These are phyloP conservation scores for Zoanthus sansibaricus DNA, from an alignment of 92 coral and sea anemone genomes.

Conservation along the genomic window DNA sequence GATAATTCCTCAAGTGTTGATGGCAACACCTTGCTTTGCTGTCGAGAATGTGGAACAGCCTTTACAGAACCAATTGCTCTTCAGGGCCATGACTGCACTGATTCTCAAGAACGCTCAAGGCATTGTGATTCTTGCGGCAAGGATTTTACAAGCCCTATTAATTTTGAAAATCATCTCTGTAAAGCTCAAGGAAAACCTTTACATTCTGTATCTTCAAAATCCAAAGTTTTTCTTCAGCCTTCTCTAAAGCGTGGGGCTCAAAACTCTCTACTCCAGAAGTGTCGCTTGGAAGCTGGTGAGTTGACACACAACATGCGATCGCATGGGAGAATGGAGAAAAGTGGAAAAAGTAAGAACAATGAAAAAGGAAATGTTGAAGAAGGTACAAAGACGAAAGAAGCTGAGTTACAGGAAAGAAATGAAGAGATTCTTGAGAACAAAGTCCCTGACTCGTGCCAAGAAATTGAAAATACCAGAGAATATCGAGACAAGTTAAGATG, in stretches of 20 bases:
- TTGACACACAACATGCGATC: conserved; percentile 40
- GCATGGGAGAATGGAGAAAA: not conserved
- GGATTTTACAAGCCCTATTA: not conserved
- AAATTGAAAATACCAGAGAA: not conserved
- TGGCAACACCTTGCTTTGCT: not conserved
- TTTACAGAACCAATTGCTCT: conserved; percentile 25
- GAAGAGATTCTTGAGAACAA: not conserved
- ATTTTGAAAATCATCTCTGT: conserved; percentile 11
- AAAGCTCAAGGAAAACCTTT: not conserved
- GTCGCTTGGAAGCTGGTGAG: conserved; percentile 33
- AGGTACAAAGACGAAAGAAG: not conserved
- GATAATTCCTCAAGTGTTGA: not conserved
- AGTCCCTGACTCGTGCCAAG: too few relatives aligned
- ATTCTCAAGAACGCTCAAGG: not conserved
- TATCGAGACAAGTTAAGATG: not conserved
- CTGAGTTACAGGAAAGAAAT: not conserved
- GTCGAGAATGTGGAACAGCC: not conserved
- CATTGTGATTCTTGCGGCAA: conserved; percentile 21
- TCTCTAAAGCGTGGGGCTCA: not conserved
- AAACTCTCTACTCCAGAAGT: conserved; percentile 34
- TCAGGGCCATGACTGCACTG: conserved; percentile 14
- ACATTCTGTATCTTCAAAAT: not conserved
- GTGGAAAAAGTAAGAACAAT: not conserved
- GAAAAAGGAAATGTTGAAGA: not conserved
- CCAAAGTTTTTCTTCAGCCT: not conserved